A percentile compares a stretch with the other conserved stretches of the same genome.
These are phyloP conservation scores for Anoura caudifer DNA, from an alignment of 2,113 vertebrate genomes.

Conservation along the genomic window DNA sequence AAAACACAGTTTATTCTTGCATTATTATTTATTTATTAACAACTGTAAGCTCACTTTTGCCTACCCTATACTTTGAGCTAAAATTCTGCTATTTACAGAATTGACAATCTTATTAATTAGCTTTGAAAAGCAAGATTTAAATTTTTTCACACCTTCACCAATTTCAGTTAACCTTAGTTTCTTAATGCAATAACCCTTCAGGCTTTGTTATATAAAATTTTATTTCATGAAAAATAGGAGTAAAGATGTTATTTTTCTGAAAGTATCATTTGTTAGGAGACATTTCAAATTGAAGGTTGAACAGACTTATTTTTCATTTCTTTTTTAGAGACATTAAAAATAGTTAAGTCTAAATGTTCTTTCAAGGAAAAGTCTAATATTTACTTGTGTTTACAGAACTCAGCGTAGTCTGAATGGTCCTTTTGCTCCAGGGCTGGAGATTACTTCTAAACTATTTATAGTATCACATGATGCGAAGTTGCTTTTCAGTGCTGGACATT, in stretches of 20 bases:
- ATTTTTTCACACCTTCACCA: background rate
- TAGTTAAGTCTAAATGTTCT: background rate
- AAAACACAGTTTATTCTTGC: background rate
- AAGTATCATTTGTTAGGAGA: background rate
- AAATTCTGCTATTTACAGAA: background rate
- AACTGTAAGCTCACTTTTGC: background rate
- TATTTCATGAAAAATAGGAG: slow-evolving; percentile 2
- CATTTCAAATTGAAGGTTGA: background rate
- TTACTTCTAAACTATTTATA: slow-evolving; percentile 89
- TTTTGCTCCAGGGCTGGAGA: slow-evolving; percentile 91
- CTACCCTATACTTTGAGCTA: background rate
- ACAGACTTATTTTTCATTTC: background rate
- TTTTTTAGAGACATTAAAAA: slow-evolving; percentile 13
- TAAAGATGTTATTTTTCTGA: background rate
- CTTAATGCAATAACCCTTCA: background rate
- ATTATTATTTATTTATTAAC: background rate
- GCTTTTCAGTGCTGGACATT: slow-evolving; percentile 96
- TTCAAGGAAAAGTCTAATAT: slow-evolving; percentile 57
- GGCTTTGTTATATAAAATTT: background rate
- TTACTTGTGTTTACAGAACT: slow-evolving; percentile 82
- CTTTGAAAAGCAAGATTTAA: slow-evolving; percentile 19
- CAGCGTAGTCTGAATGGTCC: slow-evolving; percentile 91
- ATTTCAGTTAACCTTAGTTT: background rate
- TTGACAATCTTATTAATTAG: background rate
- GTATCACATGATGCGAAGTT: slow-evolving; percentile 97